Base-by-base conservation (phyloP, 2,797 vertebrate species). In the Syngnathus rostellatus region DNA sequence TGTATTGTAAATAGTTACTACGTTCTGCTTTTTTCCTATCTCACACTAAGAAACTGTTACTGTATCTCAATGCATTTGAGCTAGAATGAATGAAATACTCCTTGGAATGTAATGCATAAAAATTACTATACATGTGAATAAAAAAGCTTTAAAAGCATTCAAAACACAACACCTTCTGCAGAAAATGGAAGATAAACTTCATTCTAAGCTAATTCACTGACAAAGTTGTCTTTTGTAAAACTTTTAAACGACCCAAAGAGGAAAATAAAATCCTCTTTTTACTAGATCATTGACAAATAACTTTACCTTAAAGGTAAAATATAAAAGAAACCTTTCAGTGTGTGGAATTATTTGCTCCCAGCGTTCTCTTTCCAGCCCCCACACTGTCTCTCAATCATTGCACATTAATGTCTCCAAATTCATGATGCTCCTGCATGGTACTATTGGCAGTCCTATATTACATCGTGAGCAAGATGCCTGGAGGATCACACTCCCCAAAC, bases 401-500 rank as follows among this genome's bases (percentile, higher is more conserved):
- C 65, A 64, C 68, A 64, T 86, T 77, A 83, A 68, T 62, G 41
- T 81, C 71, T 81, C 57, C 67, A 65, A 68, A 83, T 74, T 73
- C 69, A 74, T 43, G 25, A 45, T 72, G 73, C 62, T 65, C 69
- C 59, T 68, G 72, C 71, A 72, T 61, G 1, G 17, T 69, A 63
- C 75, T 65, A 64, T 68, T 80, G 80, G 71, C 75, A 69, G 72
- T 78, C 66, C 85, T 86, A 86, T 84, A 86, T 86, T 77, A 70
- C 72, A 75, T 73, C 73, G 82, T 83, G 83, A 82, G 83, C 71
- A 79, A 82, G 71, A 21, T 66, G 71, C 81, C 83, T 81, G 0
- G 73, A 80, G 78, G 83, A 82, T 63, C 68, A 48, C 38, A 68
- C 73, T 77, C 40, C 74, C 41, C 25, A 82, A 81, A 81, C 78